These are phyloP conservation scores for Cristatella mucedo DNA, from an alignment of 2,888 invertebrate species.

Conservation along the genomic window DNA sequence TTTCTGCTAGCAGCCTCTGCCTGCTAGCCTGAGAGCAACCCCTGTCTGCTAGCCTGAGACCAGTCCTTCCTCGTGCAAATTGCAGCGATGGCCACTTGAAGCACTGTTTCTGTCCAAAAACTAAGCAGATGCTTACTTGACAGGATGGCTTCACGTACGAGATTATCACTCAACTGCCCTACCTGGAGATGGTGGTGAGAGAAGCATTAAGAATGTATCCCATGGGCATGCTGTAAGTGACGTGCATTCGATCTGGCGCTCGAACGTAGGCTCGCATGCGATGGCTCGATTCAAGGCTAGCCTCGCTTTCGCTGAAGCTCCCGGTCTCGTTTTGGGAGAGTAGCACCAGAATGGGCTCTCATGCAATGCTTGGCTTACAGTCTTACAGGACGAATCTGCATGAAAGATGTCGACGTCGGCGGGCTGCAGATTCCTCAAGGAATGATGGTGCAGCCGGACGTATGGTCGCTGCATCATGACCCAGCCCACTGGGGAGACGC, in stretches of 20 bases:
- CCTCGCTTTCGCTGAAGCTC: no score
- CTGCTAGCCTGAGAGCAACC: no score
- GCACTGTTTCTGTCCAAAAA: no score
- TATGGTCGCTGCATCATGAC: slow-evolving; percentile 11
- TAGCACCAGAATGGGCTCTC: no score
- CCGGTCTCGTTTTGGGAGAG: no score
- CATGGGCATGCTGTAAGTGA: slow-evolving; percentile 29
- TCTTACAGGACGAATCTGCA: slow-evolving; percentile 11
- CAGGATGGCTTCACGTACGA: slow-evolving; percentile 27
- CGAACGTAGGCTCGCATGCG: neutral
- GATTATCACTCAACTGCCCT: slow-evolving; percentile 28
- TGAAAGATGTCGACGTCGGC: slow-evolving; percentile 9
- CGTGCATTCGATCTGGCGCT: slow-evolving; percentile 7
- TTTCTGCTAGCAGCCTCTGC: no score
- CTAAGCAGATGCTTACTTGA: no score
- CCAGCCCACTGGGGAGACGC: slow-evolving; percentile 12
- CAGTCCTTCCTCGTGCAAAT: no score
- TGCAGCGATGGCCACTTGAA: no score
- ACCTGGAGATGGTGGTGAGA: slow-evolving; percentile 38
- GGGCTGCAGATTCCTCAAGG: slow-evolving; percentile 11
- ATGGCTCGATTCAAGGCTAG: no score
- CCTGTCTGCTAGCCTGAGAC: no score
- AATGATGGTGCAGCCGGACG: slow-evolving; percentile 10
- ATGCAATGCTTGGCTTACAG: neutral
- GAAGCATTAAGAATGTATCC: slow-evolving; percentile 40